phyloP scores from a whole-genome alignment of 2,888 invertebrate genomes.

The Pasiphila rectangulata region DNA sequence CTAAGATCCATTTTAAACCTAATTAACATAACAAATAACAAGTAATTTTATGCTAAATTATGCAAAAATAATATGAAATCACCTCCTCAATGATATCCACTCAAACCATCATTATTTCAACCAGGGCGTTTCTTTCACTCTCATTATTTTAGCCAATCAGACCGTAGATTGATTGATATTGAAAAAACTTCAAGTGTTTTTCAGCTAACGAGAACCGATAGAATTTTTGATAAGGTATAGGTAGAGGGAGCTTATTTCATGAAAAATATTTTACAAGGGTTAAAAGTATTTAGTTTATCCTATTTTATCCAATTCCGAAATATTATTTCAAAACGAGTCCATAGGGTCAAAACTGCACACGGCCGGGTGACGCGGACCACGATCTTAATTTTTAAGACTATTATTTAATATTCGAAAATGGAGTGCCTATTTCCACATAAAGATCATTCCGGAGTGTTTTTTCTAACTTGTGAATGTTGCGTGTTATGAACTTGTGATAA shows the following conservation, averaged over 20 bases:
- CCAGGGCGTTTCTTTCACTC: slow-evolving; percentile 5
- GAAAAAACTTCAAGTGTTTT: slow-evolving; percentile 4
- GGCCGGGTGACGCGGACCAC: not conserved
- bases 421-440: too few relatives aligned
- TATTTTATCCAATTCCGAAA: slow-evolving; percentile 2
- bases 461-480: too few relatives aligned
- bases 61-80: too few relatives aligned
- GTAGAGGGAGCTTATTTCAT: not conserved
- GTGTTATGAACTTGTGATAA: too few relatives aligned
- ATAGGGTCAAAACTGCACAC: not conserved
- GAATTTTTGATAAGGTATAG: not conserved
- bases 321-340: not conserved
- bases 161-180: slow-evolving; percentile 10
- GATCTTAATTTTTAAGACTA: not conserved
- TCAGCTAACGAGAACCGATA: not conserved
- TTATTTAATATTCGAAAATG: not conserved
- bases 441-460: too few relatives aligned
- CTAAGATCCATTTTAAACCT: too few relatives aligned
- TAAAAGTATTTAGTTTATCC: not conserved
- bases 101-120: slow-evolving; percentile 6
- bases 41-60: too few relatives aligned
- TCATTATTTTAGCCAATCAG: slow-evolving; percentile 20
- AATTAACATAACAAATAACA: too few relatives aligned
- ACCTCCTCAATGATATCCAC: not conserved
- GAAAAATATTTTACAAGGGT: not conserved